phyloP scores from a whole-genome alignment of 1,140 invertebrate genomes.

The Olivierus martensii region DNA sequence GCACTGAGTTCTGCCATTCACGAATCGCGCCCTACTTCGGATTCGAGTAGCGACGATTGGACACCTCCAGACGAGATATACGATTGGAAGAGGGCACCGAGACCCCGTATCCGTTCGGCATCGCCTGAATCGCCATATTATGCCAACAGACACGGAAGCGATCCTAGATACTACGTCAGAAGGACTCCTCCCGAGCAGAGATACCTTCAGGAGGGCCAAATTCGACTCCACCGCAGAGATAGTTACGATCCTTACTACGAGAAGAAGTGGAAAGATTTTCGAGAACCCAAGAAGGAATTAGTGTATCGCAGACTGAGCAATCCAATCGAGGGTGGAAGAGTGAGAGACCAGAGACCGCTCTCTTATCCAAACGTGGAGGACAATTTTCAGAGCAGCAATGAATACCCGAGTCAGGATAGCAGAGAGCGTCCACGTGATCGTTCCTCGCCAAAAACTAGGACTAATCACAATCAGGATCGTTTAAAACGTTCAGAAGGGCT shows the following conservation, averaged over 20 bases:
- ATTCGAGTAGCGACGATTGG: conserved; percentile 8
- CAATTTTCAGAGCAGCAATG: no score
- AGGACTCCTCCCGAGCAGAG: background rate
- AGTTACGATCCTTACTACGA: background rate
- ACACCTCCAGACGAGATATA: background rate
- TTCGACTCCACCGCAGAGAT: background rate
- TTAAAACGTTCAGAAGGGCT: no score
- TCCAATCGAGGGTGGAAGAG: conserved; percentile 7
- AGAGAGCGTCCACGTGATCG: no score
- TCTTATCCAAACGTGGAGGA: conserved; percentile 6
- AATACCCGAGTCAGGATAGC: no score
- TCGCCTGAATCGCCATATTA: background rate
- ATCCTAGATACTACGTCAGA: background rate
- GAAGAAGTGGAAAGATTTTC: background rate
- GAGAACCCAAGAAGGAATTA: conserved; percentile 5
- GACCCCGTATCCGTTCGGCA: background rate
- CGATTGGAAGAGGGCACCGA: background rate
- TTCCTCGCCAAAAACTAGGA: no score
- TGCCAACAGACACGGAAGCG: background rate
- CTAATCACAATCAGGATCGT: no score
- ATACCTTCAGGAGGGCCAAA: background rate
- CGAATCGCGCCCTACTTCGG: conserved; percentile 10
- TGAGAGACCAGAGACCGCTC: conserved; percentile 8
- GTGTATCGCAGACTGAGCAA: conserved; percentile 15
- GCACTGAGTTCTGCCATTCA: conserved; percentile 47